phyloP scores from a whole-genome alignment of 2,888 invertebrate genomes.

The Lacanobia oleracea region DNA sequence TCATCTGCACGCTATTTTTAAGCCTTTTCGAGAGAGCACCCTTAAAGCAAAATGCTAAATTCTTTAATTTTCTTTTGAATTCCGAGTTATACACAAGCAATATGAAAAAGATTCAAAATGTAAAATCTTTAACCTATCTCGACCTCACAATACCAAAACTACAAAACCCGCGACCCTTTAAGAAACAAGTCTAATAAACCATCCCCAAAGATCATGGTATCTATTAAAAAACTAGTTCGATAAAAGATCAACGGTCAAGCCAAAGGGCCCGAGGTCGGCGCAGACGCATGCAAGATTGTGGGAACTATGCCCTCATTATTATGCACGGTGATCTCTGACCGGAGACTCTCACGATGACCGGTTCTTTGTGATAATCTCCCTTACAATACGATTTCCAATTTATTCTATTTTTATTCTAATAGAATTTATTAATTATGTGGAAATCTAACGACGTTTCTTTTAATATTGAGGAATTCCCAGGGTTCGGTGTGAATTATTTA shows the following conservation, averaged over 20 bases:
- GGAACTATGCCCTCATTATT: conserved; percentile 73
- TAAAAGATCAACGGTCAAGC: conserved; percentile 86
- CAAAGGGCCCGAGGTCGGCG: conserved; percentile 76
- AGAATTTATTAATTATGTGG: conserved; percentile 71
- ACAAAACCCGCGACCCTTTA: conserved; percentile 29
- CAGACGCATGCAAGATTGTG: conserved; percentile 78
- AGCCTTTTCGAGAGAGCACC: no score
- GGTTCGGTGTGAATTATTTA: conserved; percentile 59
- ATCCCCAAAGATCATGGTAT: conserved; percentile 45
- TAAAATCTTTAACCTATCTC: neutral
- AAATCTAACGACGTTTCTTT: conserved; percentile 74
- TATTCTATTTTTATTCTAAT: conserved; percentile 81
- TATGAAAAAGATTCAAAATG: neutral
- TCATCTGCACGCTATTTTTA: no score
- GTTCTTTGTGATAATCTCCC: conserved; percentile 77
- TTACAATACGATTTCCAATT: conserved; percentile 70
- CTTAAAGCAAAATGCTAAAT: neutral
- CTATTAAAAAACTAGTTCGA: conserved; percentile 65
- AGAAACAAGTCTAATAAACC: conserved; percentile 24
- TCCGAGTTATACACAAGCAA: neutral
- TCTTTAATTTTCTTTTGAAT: neutral
- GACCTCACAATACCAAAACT: conserved; percentile 11
- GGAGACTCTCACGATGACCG: conserved; percentile 81
- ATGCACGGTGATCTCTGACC: conserved; percentile 80
- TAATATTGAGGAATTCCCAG: conserved; percentile 70